Conservation (phyloP, 2,113 vertebrate genomes). For the Tychaedon coryphoeus region DNA sequence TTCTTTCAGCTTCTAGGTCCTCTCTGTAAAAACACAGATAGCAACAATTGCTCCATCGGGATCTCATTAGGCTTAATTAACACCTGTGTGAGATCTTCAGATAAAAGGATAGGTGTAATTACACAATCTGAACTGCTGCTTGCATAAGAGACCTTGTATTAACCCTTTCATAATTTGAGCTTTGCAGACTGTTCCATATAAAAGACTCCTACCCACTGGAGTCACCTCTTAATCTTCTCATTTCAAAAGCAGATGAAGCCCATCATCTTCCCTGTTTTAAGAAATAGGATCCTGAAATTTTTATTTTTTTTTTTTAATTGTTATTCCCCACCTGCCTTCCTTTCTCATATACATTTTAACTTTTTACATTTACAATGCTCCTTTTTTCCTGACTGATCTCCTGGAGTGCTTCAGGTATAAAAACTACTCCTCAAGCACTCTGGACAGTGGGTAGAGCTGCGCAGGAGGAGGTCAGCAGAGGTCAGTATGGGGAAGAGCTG, state of each 20-base stretch:
- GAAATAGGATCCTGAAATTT: background rate
- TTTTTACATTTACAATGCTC: background rate
- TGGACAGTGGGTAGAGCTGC: background rate
- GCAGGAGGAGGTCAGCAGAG: background rate
- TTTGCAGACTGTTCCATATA: background rate
- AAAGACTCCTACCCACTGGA: background rate
- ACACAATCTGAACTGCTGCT: background rate
- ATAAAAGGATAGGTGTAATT: constrained; percentile 27
- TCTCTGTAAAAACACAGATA: background rate
- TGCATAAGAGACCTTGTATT: background rate
- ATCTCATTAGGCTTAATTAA: constrained; percentile 52
- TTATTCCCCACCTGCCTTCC: background rate
- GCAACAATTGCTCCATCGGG: constrained; percentile 7
- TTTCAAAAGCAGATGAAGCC: background rate
- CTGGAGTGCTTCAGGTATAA: background rate
- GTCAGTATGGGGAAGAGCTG: background rate
- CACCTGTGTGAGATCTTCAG: constrained; percentile 8
- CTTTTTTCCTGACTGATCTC: background rate
- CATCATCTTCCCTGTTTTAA: background rate
- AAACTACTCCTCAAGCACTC: background rate
- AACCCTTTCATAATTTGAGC: background rate
- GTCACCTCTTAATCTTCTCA: background rate
- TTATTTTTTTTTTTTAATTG: background rate
- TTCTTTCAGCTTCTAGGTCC: background rate
- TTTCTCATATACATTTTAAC: background rate